phyloP scores from a whole-genome alignment of 2,888 invertebrate species.

The Elysia crispata region DNA sequence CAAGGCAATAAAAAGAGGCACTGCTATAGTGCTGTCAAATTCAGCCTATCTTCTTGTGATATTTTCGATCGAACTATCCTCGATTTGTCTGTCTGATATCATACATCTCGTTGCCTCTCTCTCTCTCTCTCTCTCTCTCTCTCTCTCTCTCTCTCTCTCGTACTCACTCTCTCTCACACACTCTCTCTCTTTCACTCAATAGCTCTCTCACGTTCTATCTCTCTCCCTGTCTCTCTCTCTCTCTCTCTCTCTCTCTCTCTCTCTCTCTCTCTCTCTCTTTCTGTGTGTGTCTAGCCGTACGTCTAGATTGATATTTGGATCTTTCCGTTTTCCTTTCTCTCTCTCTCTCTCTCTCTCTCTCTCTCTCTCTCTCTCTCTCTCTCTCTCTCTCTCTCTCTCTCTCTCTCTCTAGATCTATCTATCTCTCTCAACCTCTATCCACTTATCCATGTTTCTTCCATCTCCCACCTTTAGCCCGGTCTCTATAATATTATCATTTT shows the following conservation, averaged over 20 bases:
- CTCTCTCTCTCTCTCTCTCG: not conserved
- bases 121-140: not conserved
- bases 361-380: constrained; percentile 31
- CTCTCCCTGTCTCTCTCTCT: constrained; percentile 22
- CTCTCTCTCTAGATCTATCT: too few species aligned
- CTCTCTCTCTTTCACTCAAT: not conserved
- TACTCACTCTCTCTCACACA: not conserved
- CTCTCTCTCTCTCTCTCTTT: constrained; percentile 31
- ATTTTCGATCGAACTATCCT: too few species aligned
- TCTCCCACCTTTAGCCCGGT: too few species aligned
- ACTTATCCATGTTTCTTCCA: too few species aligned
- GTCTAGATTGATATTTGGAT: not conserved
- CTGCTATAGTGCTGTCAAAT: too few species aligned
- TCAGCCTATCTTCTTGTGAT: too few species aligned
- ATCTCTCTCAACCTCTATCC: too few species aligned
- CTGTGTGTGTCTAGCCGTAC: not conserved
- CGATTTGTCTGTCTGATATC: not conserved
- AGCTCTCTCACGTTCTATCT: not conserved
- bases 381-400: constrained; percentile 3
- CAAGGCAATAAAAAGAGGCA: too few species aligned
- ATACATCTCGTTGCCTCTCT: constrained; percentile 17
- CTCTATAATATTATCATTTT: too few species aligned
- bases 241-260: not conserved
- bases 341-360: constrained; percentile 30
- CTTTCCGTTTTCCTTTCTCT: not conserved